phyloP scores from a whole-genome alignment of 2,888 invertebrate species.

The Rotaria macrura region DNA sequence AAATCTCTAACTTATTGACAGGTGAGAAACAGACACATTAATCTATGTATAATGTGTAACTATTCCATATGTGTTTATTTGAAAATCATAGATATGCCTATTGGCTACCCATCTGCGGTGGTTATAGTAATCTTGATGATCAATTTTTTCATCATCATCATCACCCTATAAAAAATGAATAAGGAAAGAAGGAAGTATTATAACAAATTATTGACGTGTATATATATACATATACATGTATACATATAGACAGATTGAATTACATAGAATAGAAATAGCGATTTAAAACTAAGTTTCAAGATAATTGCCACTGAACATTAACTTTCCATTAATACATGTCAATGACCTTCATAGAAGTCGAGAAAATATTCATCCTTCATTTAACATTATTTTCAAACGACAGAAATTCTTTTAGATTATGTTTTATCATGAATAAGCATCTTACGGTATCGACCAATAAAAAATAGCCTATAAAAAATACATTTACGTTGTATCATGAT shows the following conservation, averaged over 20 bases:
- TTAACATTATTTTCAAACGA: not conserved
- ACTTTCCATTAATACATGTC: not conserved
- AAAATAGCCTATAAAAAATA: too few species aligned
- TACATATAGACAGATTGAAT: not conserved
- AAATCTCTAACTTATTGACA: not conserved
- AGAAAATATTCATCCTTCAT: not conserved
- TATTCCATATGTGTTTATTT: not conserved
- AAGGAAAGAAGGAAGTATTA: not conserved
- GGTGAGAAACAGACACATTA: not conserved
- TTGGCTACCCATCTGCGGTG: not conserved
- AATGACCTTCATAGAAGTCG: not conserved
- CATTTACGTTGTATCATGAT: too few species aligned
- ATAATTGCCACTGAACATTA: not conserved
- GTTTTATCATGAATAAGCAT: too few species aligned
- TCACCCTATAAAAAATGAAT: not conserved
- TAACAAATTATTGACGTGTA: not conserved
- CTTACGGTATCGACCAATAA: too few species aligned
- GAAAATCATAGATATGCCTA: not conserved
- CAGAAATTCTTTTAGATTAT: too few species aligned
- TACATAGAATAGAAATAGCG: not conserved
- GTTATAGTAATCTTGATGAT: not conserved
- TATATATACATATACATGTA: not conserved
- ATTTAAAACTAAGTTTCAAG: not conserved
- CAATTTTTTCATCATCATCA: not conserved
- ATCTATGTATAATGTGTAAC: not conserved